Evolutionary conservation across 1,140 invertebrate species (phyloP), one percentile per base, ranked within the genome.

Genomic region (Lanistes nyassanus): DNA sequence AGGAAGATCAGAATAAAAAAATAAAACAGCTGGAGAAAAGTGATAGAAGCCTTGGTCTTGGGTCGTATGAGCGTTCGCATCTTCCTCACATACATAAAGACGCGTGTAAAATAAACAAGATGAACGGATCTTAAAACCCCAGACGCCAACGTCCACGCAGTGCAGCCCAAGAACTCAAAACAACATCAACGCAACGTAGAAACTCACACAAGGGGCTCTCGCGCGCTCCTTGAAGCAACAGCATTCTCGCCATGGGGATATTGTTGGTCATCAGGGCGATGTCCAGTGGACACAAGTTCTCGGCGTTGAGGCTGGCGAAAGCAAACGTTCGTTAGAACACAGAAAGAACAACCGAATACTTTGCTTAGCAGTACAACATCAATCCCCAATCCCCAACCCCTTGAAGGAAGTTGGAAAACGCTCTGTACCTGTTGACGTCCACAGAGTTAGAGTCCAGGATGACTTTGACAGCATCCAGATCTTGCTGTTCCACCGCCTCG

Each of bases 391-490:
- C 58, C 23, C 9, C n/a, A 60, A 55, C 23, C 58, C 58, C n/a
- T 34, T 60, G 58, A 7, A 29, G 31, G 31, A 60, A 60, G 58
- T 1, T 60, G n/a, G n/a, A n/a, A n/a, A n/a, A n/a, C n/a, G n/a
- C 16, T 21, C 29, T 89, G 90, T 91, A 97, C 96, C 95, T 95
- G 89, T 98, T 98, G 34, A 98, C 92, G 89, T 98, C 94, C 5
- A 97, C 94, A 85, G 96, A 94, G 0, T 94, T 95, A 21, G 95
- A 95, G 83, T 97, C 95, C 75, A 98, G 90, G 83, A 98, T 96
- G 39, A 94, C 94, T 79, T 94, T 92, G 0, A 94, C 95, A 86
- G 96, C 95, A 79, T 97, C 96, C 82, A 97, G 84, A 87, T 98
- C 95, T 34, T 95, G 95, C 89, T 97, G 94, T 90, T 98, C 96